Conservation (phyloP, 2,113 vertebrate species). For the Anoura caudifer region DNA sequence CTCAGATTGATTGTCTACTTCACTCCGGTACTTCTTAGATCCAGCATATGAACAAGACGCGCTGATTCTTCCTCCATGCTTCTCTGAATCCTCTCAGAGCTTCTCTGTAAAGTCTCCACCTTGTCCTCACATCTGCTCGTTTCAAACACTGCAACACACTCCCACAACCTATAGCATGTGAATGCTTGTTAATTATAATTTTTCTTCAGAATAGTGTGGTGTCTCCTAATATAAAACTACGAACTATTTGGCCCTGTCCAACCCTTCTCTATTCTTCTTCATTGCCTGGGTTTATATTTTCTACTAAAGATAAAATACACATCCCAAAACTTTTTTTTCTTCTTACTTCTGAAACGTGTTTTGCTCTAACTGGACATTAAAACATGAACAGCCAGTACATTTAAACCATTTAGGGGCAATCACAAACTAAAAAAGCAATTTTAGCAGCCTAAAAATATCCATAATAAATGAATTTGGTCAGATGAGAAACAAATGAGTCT, state of each 20-base stretch:
- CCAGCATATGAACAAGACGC: background rate
- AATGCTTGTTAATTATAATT: background rate
- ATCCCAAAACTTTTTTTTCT: background rate
- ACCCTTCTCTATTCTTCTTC: background rate
- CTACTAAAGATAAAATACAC: background rate
- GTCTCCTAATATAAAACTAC: background rate
- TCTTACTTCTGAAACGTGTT: background rate
- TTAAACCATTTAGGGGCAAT: background rate
- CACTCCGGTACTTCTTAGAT: background rate
- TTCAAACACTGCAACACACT: background rate
- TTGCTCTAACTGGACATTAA: background rate
- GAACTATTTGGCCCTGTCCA: background rate
- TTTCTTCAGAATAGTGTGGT: background rate
- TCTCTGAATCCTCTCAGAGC: background rate
- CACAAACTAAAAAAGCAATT: background rate
- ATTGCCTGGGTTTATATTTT: background rate
- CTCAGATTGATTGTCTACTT: background rate
- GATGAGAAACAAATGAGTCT: background rate
- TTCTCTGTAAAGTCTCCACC: background rate
- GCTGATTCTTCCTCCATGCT: background rate
- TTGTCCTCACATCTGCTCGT: background rate
- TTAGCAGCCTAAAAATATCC: background rate
- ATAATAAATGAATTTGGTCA: constrained; percentile 20
- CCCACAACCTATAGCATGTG: background rate
- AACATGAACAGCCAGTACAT: background rate